Base-by-base conservation (phyloP, 1,140 invertebrate species). In the Bathynomus jamesi region DNA sequence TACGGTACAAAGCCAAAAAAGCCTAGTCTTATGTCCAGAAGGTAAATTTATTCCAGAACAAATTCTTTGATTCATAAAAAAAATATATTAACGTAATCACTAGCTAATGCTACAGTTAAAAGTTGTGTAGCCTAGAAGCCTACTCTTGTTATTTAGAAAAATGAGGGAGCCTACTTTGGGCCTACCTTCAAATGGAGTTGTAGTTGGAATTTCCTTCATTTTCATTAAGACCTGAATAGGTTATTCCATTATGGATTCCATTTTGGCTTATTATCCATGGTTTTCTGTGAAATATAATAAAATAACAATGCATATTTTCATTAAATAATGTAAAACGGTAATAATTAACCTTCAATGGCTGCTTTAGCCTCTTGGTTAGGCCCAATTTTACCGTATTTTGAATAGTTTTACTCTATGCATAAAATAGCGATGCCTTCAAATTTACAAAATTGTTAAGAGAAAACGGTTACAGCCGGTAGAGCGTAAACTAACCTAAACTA, bases 221-320 rank as follows among this genome's bases (percentile, higher is more conserved):
- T 53, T 53, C 40, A 53, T 53, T 53, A 53, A n/a, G n/a, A n/a
- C n/a, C n/a, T n/a, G 40, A 53, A 53, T 17, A 53, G 13, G 13
- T 53, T 53, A 53, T 21, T 53, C 21, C 40, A 53, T 53, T 53
- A 17, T 17, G 13, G 21, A 21, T 53, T 5, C 40, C 40, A 53
- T 53, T 17, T 11, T 53, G 13, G 11, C 13, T 53, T 53, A 53
- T 17, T 53, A 17, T 53, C 40, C 40, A 53, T 53, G 40, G 40
- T 53, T 53, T 53, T 53, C 40, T 53, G 40, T 53, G 40, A 53
- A 53, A 53, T 53, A 53, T 21, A 53, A 21, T 53, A 53, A 53
- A 53, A 53, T 53, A 53, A 53, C 40, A 53, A 53, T 53, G 40
- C 40, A 53, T 53, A 53, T 53, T 53, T 53, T 53, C 40, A 53